Base-by-base conservation (phyloP, 2,888 invertebrate species). In the Caenorhabditis doughertyi region DNA sequence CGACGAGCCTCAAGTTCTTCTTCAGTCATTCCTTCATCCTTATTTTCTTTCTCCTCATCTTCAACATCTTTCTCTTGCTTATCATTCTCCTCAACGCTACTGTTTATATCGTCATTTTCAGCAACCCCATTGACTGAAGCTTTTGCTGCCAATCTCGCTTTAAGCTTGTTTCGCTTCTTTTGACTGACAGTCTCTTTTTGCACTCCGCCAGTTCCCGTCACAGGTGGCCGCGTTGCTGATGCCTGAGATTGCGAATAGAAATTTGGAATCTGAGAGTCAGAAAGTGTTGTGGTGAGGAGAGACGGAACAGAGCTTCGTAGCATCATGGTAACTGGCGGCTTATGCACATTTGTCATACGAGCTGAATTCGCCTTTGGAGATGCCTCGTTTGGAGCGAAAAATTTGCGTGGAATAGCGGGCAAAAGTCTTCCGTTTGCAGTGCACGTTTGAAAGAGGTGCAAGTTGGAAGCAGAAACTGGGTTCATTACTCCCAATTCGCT, bases 371-470 rank as follows among this genome's bases (percentile, higher is more conserved):
- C 18, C n/a, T 7, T 13, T 18, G 39, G 53, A 29, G 21, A 21
- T 7, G 21, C 18, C 0, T 55, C 67, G n/a, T 21, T 47, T 0
- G 53, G 27, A 11, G 21, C 3, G 39, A 42, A 68, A 39, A 11
- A 67, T 7, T 39, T 67, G 39, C 76, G 76, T 9, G 76, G 76
- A 1, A 76, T 11, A 0, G 60, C 68, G 3, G 67, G 60, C 5
- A 76, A 53, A 16, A 76, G 76, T 18, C 60, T 58, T 13, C 76
- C 76, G 16, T 68, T 68, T 1, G 76, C 9, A 18, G 68, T 68
- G 4, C 25, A 42, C 4, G 67, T 68, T 60, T 68, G 60, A 42
- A 76, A 68, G 11, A 32, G 11, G 13, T 27, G 3, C 3, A 16
- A 23, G 25, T 42, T 42, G 9, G 8, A 1, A 8, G 27, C 2